Evolutionary conservation across 2,113 vertebrate species (phyloP).

Genomic region (Halcyon malimbica): DNA sequence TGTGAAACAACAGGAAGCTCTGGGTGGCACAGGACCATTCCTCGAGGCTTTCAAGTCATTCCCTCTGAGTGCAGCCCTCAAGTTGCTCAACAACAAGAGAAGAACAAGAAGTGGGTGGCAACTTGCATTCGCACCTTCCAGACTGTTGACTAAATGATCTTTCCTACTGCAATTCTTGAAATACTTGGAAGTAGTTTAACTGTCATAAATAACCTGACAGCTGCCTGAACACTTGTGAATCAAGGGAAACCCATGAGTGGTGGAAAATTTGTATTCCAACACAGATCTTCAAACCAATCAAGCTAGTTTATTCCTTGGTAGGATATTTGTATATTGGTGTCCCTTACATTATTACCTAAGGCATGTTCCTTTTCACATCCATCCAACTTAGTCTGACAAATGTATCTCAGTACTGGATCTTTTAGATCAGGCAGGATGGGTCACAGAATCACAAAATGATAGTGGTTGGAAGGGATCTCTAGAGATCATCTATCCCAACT

Average conservation of each 20-base stretch:
- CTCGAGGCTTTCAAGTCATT: neutral
- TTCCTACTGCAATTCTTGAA: neutral
- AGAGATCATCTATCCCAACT: too few species aligned
- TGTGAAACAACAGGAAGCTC: accelerated
- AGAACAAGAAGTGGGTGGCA: neutral
- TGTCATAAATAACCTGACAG: neutral
- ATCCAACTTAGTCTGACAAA: neutral
- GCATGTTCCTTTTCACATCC: neutral
- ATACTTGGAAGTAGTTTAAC: neutral
- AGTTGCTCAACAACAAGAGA: neutral
- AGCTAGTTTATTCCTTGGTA: accelerated
- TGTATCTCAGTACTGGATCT: neutral
- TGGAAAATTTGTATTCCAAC: neutral
- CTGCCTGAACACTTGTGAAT: neutral
- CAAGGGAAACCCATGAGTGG: neutral
- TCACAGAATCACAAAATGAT: too few species aligned
- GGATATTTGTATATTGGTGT: accelerated
- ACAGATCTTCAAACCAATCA: neutral
- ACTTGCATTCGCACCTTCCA: neutral
- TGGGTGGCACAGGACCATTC: neutral
- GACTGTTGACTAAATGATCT: neutral
- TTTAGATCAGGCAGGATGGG: neutral
- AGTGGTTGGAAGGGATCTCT: too few species aligned
- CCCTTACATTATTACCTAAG: too few species aligned
- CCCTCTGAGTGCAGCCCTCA: neutral